A percentile compares a stretch with the other conserved stretches of the same genome.
These are phyloP conservation scores for Pemphredon lugubris DNA, from an alignment of 2,888 invertebrate species.

Conservation along the genomic window DNA sequence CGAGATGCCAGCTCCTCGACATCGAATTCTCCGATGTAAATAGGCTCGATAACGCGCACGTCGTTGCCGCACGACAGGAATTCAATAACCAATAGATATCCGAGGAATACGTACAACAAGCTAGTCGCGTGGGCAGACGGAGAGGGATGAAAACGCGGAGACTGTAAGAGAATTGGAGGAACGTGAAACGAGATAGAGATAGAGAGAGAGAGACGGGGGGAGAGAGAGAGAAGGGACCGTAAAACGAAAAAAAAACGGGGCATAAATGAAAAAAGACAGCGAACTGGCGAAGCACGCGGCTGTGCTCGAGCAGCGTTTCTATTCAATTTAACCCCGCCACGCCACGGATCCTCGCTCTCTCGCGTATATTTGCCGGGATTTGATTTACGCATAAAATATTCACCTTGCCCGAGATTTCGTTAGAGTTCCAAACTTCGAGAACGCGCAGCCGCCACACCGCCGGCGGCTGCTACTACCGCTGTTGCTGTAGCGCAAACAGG, in stretches of 20 bases:
- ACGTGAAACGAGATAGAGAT: not conserved
- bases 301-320: conserved; percentile 63
- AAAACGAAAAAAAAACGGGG: conserved; percentile 27
- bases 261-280: conserved; percentile 18
- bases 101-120: conserved; percentile 65
- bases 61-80: conserved; percentile 70
- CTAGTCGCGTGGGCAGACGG: conserved; percentile 17
- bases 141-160: conserved; percentile 15
- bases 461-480: conserved; percentile 18
- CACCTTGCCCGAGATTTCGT: conserved; percentile 73
- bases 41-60: conserved; percentile 57
- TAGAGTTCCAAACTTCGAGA: conserved; percentile 70
- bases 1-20: conserved; percentile 30
- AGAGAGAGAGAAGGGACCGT: conserved; percentile 10
- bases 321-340: conserved; percentile 70
- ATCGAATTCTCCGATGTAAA: conserved; percentile 52
- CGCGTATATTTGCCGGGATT: conserved; percentile 64
- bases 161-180: not conserved
- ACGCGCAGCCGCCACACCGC: conserved; percentile 51
- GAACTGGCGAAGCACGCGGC: conserved; percentile 42
- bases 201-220: not conserved
- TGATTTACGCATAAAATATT: conserved; percentile 77
- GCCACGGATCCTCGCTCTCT: conserved; percentile 67
- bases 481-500: conserved; percentile 45
- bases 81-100: conserved; percentile 74